A percentile compares a stretch with the other conserved stretches of the same genome.
Conservation (phyloP, 2,113 vertebrate genomes). For the human region DNA sequence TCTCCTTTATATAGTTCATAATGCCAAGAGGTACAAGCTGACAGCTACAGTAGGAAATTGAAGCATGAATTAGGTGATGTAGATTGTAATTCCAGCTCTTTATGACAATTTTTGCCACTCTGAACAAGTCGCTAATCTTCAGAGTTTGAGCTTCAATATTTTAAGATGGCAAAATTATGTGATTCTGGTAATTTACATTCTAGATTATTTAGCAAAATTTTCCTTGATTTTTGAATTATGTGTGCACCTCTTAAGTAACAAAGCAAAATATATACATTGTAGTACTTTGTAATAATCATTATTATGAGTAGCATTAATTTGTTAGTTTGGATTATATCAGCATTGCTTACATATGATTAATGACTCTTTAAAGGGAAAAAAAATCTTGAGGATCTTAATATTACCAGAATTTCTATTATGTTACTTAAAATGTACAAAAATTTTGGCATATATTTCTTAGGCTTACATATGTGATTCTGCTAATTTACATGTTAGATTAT, state of each 20-base stretch:
- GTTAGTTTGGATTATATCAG: background rate
- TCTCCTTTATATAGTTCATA: constrained; percentile 5
- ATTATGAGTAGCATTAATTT: background rate
- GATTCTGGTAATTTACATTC: background rate
- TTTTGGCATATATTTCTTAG: background rate
- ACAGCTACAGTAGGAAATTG: background rate
- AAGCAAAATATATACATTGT: background rate
- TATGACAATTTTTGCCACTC: background rate
- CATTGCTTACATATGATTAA: background rate
- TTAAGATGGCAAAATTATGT: background rate
- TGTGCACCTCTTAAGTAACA: background rate
- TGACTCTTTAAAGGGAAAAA: background rate
- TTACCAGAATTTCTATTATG: background rate
- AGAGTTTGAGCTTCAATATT: background rate
- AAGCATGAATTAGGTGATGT: background rate
- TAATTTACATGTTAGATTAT: no score
- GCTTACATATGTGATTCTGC: background rate
- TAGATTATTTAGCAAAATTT: background rate
- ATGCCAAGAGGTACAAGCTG: background rate
- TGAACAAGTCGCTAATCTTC: background rate
- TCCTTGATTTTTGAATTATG: background rate
- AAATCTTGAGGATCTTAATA: background rate
- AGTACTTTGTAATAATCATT: background rate
- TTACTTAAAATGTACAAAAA: background rate
- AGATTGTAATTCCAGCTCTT: background rate